These are phyloP conservation scores for Drosophila kanapiae DNA, from an alignment of 1,140 invertebrate genomes.

Conservation along the genomic window DNA sequence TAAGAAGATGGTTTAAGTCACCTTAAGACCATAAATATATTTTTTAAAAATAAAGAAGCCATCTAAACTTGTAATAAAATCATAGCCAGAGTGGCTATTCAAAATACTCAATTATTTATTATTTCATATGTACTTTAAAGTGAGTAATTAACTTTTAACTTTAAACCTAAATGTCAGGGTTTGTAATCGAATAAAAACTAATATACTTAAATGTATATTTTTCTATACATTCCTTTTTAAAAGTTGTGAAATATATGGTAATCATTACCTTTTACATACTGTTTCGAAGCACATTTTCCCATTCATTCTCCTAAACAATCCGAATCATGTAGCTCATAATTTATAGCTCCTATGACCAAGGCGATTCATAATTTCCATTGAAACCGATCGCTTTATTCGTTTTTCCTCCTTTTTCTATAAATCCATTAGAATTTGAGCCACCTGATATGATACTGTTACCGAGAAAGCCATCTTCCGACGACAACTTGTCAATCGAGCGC, in stretches of 20 bases:
- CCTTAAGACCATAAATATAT: too few species aligned
- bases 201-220: too few species aligned
- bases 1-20: too few species aligned
- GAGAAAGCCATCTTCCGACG: conserved; percentile 34
- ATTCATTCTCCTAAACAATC: too few species aligned
- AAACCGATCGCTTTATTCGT: background rate
- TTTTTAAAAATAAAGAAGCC: too few species aligned
- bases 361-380: background rate
- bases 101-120: too few species aligned
- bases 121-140: too few species aligned
- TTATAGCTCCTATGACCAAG: background rate
- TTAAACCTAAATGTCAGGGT: too few species aligned
- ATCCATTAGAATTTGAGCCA: conserved; percentile 6
- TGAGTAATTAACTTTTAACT: too few species aligned
- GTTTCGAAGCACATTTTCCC: background rate
- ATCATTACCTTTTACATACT: background rate
- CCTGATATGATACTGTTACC: conserved; percentile 30
- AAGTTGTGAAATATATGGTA: background rate
- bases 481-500: conserved; percentile 11
- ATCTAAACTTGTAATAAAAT: too few species aligned
- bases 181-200: too few species aligned
- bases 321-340: background rate
- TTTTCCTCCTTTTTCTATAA: conserved; percentile 1
- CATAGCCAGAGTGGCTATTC: too few species aligned
- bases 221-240: background rate